These are phyloP conservation scores for Enteromius paludinosus DNA, from an alignment of 2,797 vertebrate genomes.

Conservation along the genomic window DNA sequence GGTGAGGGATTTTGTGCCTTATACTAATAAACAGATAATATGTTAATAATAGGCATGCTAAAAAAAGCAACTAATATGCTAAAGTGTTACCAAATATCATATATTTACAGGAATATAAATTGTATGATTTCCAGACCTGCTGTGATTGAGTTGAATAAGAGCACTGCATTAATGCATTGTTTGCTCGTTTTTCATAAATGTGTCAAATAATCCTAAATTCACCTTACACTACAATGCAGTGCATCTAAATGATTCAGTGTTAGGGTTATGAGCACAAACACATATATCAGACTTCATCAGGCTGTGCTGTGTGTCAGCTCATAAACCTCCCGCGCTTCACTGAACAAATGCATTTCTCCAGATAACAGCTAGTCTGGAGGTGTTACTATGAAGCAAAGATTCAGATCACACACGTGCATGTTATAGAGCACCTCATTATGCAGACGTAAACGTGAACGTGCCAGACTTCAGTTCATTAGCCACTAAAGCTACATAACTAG, in stretches of 20 bases:
- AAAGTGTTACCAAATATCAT: too few relatives aligned
- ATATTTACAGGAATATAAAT: background rate
- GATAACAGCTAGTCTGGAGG: too few relatives aligned
- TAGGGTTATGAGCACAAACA: slow-evolving; percentile 5
- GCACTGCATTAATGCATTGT: background rate
- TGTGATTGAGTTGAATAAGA: background rate
- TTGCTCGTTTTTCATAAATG: background rate
- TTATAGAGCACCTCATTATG: background rate
- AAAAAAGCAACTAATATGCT: too few relatives aligned
- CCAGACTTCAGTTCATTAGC: background rate
- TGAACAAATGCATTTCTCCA: too few relatives aligned
- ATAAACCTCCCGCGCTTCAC: too few relatives aligned
- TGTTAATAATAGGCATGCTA: too few relatives aligned
- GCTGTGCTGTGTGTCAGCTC: background rate
- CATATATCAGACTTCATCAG: background rate
- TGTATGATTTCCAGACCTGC: background rate
- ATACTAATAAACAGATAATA: too few relatives aligned
- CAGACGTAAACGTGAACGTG: background rate
- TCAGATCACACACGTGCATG: background rate
- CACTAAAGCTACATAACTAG: background rate
- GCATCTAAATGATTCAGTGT: background rate
- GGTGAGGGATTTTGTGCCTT: too few relatives aligned
- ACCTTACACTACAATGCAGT: background rate
- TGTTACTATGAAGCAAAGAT: too few relatives aligned
- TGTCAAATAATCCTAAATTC: background rate